Base-by-base conservation (phyloP, 1,140 invertebrate genomes). In the Oscheius sp. region DNA sequence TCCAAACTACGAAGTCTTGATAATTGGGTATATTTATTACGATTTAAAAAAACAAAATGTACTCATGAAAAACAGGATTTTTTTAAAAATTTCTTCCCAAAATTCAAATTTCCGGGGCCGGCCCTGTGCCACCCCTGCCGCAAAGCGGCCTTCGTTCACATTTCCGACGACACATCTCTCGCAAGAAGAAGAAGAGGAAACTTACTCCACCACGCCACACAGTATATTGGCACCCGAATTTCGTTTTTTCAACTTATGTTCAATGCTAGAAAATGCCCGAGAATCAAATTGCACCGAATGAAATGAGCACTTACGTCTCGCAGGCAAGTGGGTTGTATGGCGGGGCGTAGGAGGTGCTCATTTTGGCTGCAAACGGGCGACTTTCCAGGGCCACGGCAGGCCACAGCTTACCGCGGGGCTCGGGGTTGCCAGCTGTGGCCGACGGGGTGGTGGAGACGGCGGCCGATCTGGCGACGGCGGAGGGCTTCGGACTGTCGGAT, bases 291-390 rank as follows among this genome's bases (percentile, higher is more conserved):
- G n/a, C n/a, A n/a, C n/a, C n/a, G n/a, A 36, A 45, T 20, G 46
- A 23, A 45, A 35, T 2, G 29, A 42, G 55, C 55, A 78, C 78
- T 79, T 45, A 79, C 78, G 61, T 72, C 23, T 79, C 78, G 68
- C 68, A 65, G 2, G 79, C 66, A 31, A 73, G 45, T 15, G 79
- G 74, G 62, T 78, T 79, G 71, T 79, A 79, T 3, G 76, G 65
- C 3, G 79, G 73, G 4, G 79, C 79, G 36, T 79, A 79, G 18
- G 79, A 80, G 4, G 71, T 68, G 52, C 61, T 74, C 46, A 71
- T 62, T 64, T 80, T 79, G 32, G 61, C 76, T 80, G 62, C 4
- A 55, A 55, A 55, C 28, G 23, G n/a, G n/a, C n/a, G n/a, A n/a
- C n/a, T n/a, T n/a, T n/a, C n/a, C n/a, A n/a, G n/a, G n/a, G n/a